Base-by-base conservation (phyloP, 2,113 vertebrate genomes). In the Leucoraja erinaceus region DNA sequence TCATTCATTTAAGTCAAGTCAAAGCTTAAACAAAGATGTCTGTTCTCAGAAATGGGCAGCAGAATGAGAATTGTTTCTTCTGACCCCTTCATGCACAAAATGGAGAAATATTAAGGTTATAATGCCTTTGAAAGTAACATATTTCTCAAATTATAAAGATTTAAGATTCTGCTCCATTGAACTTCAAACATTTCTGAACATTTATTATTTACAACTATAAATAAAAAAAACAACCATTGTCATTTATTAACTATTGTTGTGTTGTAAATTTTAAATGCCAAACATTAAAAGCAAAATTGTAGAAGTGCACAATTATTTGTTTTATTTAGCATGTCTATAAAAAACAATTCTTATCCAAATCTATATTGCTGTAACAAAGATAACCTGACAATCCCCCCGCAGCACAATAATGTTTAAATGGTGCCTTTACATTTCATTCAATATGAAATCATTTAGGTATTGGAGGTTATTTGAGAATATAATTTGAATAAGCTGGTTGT, bases 11-110 rank as follows among this genome's bases (percentile, higher is more conserved):
- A 96, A 96, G 96, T 95, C 95, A 93, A 96, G 97, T 96, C 97
- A 95, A 94, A 96, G 95, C 96, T 97, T 97, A 97, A 98, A 98
- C 97, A 97, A 97, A 97, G 97, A 97, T 95, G 97, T 97, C 96
- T 95, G 83, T 93, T 90, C 95, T 96, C 95, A 97, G 97, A 95
- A 97, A 96, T 94, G 94, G 95, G 95, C 95, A 95, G 95, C 94
- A 93, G 94, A 93, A 94, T 93, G 95, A 95, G 94, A 95, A 95
- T 75, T 94, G 94, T 94, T 96, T 94, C 93, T 47, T 91, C 22
- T 72, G 90, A 70, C 68, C 90, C 33, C 33, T 72, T 72, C 33
- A 70, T 74, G 68, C 63, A 54, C 38, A 91, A 68, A 63, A 70
- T 68, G 31, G 68, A 74, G 28, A 66, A 54, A 72, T 38, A 72